Conservation (phyloP, 2,888 invertebrate genomes). For the Morpho achilles region DNA sequence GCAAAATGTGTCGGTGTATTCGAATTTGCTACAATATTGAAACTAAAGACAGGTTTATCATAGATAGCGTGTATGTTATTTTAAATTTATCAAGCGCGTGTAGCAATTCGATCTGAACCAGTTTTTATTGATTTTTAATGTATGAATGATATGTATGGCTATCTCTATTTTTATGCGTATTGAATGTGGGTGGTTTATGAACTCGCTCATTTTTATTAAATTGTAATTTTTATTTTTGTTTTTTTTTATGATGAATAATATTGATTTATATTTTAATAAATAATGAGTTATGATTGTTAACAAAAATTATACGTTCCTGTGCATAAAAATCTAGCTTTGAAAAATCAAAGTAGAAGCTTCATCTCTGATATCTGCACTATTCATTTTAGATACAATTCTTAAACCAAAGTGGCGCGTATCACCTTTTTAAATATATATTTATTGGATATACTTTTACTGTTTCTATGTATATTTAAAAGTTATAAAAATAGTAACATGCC, state of each 20-base stretch:
- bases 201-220: slow-evolving; percentile 52
- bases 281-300: slow-evolving; percentile 30
- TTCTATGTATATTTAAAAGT: too few species aligned
- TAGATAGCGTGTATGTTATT: slow-evolving; percentile 34
- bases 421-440: too few species aligned
- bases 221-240: slow-evolving; percentile 41
- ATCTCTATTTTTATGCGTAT: slow-evolving; percentile 37
- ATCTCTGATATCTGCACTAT: too few species aligned
- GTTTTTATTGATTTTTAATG: slow-evolving; percentile 32
- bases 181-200: slow-evolving; percentile 30
- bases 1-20: slow-evolving; percentile 28
- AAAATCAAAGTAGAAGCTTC: too few species aligned
- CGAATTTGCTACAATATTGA: slow-evolving; percentile 44
- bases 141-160: slow-evolving; percentile 43
- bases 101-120: slow-evolving; percentile 27
- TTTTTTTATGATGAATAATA: slow-evolving; percentile 43
- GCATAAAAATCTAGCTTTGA: too few species aligned
- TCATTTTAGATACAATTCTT: too few species aligned
- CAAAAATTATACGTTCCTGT: background rate
- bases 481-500: too few species aligned
- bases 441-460: too few species aligned
- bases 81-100: slow-evolving; percentile 3
- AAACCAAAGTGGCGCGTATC: too few species aligned
- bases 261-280: slow-evolving; percentile 44
- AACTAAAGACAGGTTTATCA: slow-evolving; percentile 51